Evolutionary conservation across 2,888 invertebrate species (phyloP), one percentile per base, ranked within the genome.

Genomic region (Mythimna ferrago): DNA sequence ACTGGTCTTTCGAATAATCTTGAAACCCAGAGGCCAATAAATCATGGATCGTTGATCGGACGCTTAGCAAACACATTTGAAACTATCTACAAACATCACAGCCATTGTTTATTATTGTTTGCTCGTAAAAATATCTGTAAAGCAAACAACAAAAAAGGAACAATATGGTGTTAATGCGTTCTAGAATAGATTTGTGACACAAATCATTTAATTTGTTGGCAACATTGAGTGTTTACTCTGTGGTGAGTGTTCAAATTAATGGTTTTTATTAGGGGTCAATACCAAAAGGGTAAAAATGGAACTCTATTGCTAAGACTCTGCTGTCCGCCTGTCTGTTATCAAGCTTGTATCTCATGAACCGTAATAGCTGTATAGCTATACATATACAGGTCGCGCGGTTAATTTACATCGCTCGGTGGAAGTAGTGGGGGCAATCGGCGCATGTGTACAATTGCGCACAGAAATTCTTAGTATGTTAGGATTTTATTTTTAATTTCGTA

Each of bases 151-250:
- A n/a, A n/a, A n/a, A n/a, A n/a, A 53, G 14, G 38, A 65, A 68
- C 64, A 32, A 32, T 32, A 32, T 51, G 41, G 21, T 32, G 48
- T 61, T 48, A 48, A 21, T 21, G 21, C 19, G 38, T 61, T 61
- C 44, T 14, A 67, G 16, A 78, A 78, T 64, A 66, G 16, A 26
- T 9, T 21, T 62, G 11, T 61, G 64, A 54, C 65, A 38, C 62
- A 67, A 53, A 41, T 81, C 57, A 82, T 76, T 58, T 53, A 48
- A 65, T 64, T 68, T 16, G 21, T 78, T 80, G 78, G 73, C 82
- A 68, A 32, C 38, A 6, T 32, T 11, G 0, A 7, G 38, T 82
- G 82, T 78, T 80, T 71, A 65, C 19, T 32, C 32, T 61, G 6
- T 44, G 11, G 16, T 19, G 32, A 64, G 19, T 26, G 32, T 54